These are phyloP conservation scores for Lutjanus argentimaculatus DNA, from an alignment of 2,797 vertebrate species.

Conservation along the genomic window DNA sequence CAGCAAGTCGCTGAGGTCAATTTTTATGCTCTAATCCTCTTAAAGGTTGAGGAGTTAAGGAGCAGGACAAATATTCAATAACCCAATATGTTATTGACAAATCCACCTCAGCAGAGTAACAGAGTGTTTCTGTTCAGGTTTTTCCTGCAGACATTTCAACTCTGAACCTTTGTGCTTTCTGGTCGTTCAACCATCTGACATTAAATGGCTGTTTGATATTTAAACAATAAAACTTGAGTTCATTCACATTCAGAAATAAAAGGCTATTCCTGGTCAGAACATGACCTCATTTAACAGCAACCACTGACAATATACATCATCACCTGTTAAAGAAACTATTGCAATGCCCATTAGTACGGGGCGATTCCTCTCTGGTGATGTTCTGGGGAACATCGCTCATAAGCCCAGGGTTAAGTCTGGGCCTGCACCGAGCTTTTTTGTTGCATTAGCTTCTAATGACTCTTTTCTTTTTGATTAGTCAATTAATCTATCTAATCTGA, in stretches of 20 bases:
- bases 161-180: conserved; percentile 36
- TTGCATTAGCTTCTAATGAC: no score
- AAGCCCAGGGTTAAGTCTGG: no score
- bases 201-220: conserved; percentile 57
- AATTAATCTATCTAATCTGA: no score
- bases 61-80: conserved; percentile 26
- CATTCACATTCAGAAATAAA: conserved; percentile 34
- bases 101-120: not conserved
- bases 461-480: no score
- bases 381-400: no score
- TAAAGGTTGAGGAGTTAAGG: conserved; percentile 34
- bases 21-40: conserved; percentile 48
- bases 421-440: no score
- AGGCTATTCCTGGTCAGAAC: conserved; percentile 7
- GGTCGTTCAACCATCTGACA: conserved; percentile 33
- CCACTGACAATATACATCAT: not conserved
- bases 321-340: not conserved
- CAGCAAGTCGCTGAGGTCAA: conserved; percentile 42
- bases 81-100: conserved; percentile 21
- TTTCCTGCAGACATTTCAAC: conserved; percentile 37
- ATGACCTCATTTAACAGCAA: not conserved
- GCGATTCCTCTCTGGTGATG: no score
- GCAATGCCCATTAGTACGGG: no score
- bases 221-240: conserved; percentile 17
- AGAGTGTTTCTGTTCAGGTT: conserved; percentile 1